Conservation (phyloP, 2,797 vertebrate species). For the Alca torda region DNA sequence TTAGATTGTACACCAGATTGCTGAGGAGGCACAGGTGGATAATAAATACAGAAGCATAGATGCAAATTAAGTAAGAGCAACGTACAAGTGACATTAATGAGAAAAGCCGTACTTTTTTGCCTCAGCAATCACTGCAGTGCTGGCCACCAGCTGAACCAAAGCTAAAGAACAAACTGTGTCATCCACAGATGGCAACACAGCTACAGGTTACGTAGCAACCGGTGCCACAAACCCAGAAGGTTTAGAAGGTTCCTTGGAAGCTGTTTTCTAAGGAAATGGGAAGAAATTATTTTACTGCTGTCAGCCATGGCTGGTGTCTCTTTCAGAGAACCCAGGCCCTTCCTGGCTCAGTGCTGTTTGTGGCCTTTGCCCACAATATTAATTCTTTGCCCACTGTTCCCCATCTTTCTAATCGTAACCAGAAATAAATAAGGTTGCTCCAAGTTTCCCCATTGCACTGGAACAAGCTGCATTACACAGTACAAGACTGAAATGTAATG, state of each 20-base stretch:
- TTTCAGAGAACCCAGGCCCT: neutral
- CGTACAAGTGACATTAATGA: neutral
- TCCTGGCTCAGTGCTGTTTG: neutral
- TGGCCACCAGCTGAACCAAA: neutral
- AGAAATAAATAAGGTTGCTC: neutral
- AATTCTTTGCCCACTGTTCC: neutral
- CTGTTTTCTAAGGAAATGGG: neutral
- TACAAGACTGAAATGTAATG: fast-evolving
- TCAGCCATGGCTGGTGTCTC: neutral
- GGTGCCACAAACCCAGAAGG: neutral
- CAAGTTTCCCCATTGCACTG: fast-evolving
- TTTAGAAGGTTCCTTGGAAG: neutral
- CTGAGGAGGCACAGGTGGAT: neutral
- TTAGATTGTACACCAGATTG: neutral
- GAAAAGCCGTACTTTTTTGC: neutral
- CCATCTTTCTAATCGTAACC: neutral
- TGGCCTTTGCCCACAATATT: neutral
- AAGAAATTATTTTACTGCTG: neutral
- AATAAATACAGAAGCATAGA: neutral
- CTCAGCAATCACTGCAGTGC: neutral
- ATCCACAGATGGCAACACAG: neutral
- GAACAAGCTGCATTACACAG: neutral
- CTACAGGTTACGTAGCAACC: neutral
- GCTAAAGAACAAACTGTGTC: neutral
- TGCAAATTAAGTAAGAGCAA: neutral